A percentile compares a stretch with the other conserved stretches of the same genome.
Evolutionary conservation across 2,797 vertebrate genomes (phyloP).

Genomic region (Cossypha caffra): DNA sequence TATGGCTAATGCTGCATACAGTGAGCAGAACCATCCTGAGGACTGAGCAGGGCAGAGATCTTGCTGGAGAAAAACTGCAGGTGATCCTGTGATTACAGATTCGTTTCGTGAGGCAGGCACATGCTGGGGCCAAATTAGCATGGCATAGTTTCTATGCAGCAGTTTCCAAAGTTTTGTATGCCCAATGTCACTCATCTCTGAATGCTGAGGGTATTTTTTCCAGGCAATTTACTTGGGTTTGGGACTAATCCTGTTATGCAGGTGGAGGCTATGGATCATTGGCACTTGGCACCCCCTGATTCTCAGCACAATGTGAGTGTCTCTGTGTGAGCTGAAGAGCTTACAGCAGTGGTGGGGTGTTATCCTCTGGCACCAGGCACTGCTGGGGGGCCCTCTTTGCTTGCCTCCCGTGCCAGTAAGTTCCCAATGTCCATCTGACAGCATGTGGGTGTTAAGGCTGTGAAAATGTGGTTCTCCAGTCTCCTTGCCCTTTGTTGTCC

Average conservation of each 20-base stretch:
- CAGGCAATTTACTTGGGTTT: background rate
- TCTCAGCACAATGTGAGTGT: background rate
- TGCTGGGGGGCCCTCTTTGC: background rate
- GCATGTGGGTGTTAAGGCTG: background rate
- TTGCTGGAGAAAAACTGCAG: background rate
- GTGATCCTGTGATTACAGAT: slow-evolving; percentile 9
- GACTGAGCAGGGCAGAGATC: slow-evolving; percentile 40
- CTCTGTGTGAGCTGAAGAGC: background rate
- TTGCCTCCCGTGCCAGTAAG: accelerated
- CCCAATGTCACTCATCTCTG: background rate
- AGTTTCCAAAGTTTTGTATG: background rate
- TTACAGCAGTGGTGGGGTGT: background rate
- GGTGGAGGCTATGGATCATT: slow-evolving; percentile 6
- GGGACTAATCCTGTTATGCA: background rate
- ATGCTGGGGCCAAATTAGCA: background rate
- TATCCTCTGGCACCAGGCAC: background rate
- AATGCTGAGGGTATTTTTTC: background rate
- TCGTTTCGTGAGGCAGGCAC: background rate
- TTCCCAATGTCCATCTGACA: background rate
- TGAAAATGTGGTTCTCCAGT: background rate
- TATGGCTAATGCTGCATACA: slow-evolving; percentile 18
- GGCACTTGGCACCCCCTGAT: background rate
- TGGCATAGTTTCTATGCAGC: background rate
- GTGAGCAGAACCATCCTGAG: slow-evolving; percentile 11
- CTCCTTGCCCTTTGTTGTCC: background rate